These are phyloP conservation scores for Macrosiphum euphorbiae DNA, from an alignment of 2,888 invertebrate species.

Conservation along the genomic window DNA sequence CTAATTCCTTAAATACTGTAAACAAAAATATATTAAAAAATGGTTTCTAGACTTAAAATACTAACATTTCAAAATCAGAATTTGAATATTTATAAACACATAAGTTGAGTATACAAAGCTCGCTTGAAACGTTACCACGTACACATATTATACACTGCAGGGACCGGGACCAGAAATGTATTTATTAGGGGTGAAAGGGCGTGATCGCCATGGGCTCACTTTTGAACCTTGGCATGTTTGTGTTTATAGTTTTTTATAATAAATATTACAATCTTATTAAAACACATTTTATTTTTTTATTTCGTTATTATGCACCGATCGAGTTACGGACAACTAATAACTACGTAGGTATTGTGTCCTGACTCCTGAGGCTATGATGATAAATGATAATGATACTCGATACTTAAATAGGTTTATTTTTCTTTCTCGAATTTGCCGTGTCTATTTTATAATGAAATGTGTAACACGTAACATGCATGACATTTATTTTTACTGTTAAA, in stretches of 20 bases:
- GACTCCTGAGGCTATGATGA: background rate
- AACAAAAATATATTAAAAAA: background rate
- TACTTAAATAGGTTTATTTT: background rate
- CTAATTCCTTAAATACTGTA: too few species aligned
- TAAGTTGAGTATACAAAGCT: background rate
- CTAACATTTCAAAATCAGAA: background rate
- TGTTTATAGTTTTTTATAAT: background rate
- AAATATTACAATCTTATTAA: background rate
- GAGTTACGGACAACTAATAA: background rate
- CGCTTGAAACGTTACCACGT: background rate
- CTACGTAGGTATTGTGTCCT: background rate
- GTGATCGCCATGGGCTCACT: background rate
- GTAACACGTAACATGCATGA: too few species aligned
- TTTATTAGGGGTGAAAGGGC: background rate
- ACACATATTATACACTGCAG: background rate
- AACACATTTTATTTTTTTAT: background rate
- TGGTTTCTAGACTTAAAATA: background rate
- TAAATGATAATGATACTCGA: background rate
- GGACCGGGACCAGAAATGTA: background rate
- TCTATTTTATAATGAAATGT: too few species aligned
- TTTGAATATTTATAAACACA: background rate
- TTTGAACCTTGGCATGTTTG: background rate
- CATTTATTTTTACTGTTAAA: too few species aligned
- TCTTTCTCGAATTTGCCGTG: background rate
- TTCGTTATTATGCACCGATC: background rate